A percentile compares a stretch with the other conserved stretches of the same genome.
phyloP scores from a whole-genome alignment of 2,888 invertebrate species.

The Heliconius charithonia region DNA sequence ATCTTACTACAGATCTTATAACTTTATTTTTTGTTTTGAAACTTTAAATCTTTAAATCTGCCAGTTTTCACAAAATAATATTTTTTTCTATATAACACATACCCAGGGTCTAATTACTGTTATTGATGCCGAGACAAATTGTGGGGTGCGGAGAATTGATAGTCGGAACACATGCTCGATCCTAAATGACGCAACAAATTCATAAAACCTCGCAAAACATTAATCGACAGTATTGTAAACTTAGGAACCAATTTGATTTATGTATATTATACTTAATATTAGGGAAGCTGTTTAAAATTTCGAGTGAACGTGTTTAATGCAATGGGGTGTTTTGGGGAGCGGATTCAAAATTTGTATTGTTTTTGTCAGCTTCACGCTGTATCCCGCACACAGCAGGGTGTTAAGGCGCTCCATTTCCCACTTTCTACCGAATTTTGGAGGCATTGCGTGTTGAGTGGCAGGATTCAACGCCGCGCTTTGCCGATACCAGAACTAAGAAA shows the following conservation, averaged over 20 bases:
- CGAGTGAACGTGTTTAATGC: not conserved
- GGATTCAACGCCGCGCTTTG: too few species aligned
- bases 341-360: not conserved
- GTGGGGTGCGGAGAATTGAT: conserved; percentile 37
- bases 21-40: not conserved
- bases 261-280: conserved; percentile 40
- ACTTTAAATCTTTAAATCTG: not conserved
- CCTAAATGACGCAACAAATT: conserved; percentile 53
- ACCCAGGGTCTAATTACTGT: not conserved
- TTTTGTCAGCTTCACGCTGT: too few species aligned
- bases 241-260: conserved; percentile 62
- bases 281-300: conserved; percentile 13
- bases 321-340: not conserved
- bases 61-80: not conserved
- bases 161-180: conserved; percentile 47
- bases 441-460: too few species aligned
- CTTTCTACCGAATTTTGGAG: too few species aligned
- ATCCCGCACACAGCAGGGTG: too few species aligned
- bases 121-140: conserved; percentile 12
- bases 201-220: conserved; percentile 59
- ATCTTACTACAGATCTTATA: too few species aligned
- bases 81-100: not conserved
- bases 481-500: too few species aligned
- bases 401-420: too few species aligned
- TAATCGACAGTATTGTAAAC: conserved; percentile 53